Evolutionary conservation across 1,140 invertebrate genomes (phyloP).

Genomic region (Ctenoplectra terminalis): DNA sequence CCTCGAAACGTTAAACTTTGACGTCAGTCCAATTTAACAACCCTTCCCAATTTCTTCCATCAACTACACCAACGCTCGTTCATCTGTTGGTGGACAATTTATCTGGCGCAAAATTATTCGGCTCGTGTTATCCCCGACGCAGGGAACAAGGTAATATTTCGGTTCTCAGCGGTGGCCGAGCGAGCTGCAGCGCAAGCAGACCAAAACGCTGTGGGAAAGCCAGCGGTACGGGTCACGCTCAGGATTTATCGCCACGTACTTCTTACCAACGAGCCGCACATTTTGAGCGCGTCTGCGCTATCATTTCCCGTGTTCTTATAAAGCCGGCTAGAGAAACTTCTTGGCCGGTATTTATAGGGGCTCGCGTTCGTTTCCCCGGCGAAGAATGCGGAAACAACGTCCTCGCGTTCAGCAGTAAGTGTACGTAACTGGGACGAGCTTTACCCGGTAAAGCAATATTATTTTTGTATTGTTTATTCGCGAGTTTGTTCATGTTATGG

Average conservation of each 20-base stretch:
- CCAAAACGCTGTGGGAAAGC: constrained; percentile 74
- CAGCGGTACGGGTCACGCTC: constrained; percentile 62
- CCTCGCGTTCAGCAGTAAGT: too few species aligned
- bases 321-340: constrained; percentile 21
- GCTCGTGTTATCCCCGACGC: constrained; percentile 66
- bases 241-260: constrained; percentile 78
- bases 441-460: not conserved
- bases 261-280: constrained; percentile 64
- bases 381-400: not conserved
- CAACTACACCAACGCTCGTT: too few species aligned
- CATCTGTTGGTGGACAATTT: not conserved
- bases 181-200: constrained; percentile 67
- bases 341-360: constrained; percentile 39
- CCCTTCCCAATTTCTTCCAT: too few species aligned
- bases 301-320: constrained; percentile 49
- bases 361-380: not conserved
- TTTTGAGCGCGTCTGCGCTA: constrained; percentile 45
- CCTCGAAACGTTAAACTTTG: too few species aligned
- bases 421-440: not conserved
- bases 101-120: constrained; percentile 71
- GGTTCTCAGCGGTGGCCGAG: constrained; percentile 52
- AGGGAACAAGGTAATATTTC: constrained; percentile 74
- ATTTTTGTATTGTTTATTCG: not conserved
- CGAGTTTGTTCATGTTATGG: not conserved
- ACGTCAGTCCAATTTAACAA: too few species aligned